Conservation (phyloP, 35 echinoderm and acorn worm genomes). For the Apostichopus parvimensis region DNA sequence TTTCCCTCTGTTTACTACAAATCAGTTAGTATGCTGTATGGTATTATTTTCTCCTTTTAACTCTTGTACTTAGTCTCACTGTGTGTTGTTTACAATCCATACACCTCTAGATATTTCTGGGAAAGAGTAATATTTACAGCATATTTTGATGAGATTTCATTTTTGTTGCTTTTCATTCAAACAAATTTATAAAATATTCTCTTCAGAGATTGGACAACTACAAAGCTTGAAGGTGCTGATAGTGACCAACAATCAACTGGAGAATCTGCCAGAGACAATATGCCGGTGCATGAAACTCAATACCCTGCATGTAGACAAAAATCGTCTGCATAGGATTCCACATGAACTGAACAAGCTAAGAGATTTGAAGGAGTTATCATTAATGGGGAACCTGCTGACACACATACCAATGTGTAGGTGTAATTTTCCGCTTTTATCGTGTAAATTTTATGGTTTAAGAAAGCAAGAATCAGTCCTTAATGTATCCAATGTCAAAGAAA, state of each 20-base stretch:
- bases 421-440: neutral
- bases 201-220: constrained; percentile 22
- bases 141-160: neutral
- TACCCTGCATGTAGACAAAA: constrained; percentile 31
- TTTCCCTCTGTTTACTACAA: too few species aligned
- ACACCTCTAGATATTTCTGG: neutral
- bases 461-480: too few species aligned
- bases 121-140: neutral
- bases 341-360: constrained; percentile 18
- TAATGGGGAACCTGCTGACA: constrained; percentile 23
- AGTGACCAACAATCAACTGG: constrained; percentile 30
- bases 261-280: neutral
- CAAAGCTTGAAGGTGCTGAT: constrained; percentile 23
- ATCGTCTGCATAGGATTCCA: constrained; percentile 11
- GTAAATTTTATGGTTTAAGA: too few species aligned
- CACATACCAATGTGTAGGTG: constrained; percentile 33
- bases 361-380: constrained; percentile 13
- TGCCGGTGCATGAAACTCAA: neutral
- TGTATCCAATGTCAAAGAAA: too few species aligned
- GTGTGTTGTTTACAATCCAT: too few species aligned
- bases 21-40: too few species aligned
- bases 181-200: neutral
- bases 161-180: neutral
- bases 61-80: too few species aligned
- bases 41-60: too few species aligned